Evolutionary conservation across 2,888 invertebrate genomes (phyloP).

Genomic region (Coleophora flavipennella): DNA sequence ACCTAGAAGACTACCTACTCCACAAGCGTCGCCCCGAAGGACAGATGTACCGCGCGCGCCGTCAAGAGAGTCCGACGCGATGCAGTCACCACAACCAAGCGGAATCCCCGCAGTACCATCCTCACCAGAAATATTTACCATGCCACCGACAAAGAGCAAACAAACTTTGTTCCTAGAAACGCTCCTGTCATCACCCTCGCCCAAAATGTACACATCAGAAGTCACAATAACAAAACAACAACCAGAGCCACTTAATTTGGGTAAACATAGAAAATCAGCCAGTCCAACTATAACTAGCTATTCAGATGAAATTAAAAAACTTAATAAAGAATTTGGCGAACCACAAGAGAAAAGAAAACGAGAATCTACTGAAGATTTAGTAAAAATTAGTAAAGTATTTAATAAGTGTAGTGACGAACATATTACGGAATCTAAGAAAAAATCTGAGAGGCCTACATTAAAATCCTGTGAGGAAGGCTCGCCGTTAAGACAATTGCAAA

Average conservation of each 20-base stretch:
- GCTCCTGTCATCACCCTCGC: slow-evolving; percentile 72
- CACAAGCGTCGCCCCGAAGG: slow-evolving; percentile 58
- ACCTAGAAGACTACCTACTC: slow-evolving; percentile 64
- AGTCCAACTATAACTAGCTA: slow-evolving; percentile 83
- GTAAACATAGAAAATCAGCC: slow-evolving; percentile 76
- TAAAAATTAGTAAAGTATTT: slow-evolving; percentile 53
- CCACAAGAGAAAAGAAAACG: slow-evolving; percentile 57
- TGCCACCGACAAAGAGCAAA: slow-evolving; percentile 58
- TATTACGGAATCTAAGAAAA: slow-evolving; percentile 32
- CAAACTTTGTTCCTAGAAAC: slow-evolving; percentile 75
- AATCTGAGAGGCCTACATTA: slow-evolving; percentile 28
- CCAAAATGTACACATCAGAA: slow-evolving; percentile 73
- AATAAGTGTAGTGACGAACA: slow-evolving; percentile 42
- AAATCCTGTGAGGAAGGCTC: slow-evolving; percentile 63
- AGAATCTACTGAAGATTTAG: slow-evolving; percentile 45
- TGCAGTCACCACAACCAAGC: slow-evolving; percentile 82
- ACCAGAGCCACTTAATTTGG: slow-evolving; percentile 79
- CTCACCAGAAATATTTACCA: slow-evolving; percentile 77
- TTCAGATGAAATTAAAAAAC: slow-evolving; percentile 78
- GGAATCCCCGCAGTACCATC: slow-evolving; percentile 80
- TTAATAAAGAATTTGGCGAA: slow-evolving; percentile 65
- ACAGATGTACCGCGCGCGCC: slow-evolving; percentile 72
- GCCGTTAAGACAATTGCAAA: slow-evolving; percentile 80
- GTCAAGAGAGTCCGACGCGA: slow-evolving; percentile 79
- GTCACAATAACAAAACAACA: slow-evolving; percentile 71